Conservation (phyloP, 1,140 invertebrate genomes). For the Choristoneura fumiferana region DNA sequence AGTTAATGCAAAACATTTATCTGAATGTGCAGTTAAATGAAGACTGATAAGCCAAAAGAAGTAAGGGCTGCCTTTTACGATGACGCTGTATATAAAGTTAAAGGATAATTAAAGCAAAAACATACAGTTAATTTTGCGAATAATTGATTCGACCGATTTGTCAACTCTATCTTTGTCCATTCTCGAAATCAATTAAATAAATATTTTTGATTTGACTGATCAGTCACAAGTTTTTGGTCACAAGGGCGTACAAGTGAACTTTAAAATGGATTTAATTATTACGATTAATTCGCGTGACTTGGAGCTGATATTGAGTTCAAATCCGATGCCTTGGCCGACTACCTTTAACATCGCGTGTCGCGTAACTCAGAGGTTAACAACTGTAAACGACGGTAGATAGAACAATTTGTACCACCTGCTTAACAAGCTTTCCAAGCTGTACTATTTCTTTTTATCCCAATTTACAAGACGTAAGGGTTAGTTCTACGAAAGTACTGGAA, state of each 20-base stretch:
- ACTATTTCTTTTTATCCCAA: too few species aligned
- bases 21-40: too few species aligned
- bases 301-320: not conserved
- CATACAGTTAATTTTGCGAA: too few species aligned
- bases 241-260: constrained; percentile 13
- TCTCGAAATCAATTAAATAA: constrained; percentile 15
- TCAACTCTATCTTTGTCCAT: constrained; percentile 1
- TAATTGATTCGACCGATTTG: constrained; percentile 8
- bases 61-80: too few species aligned
- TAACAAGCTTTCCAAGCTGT: not conserved
- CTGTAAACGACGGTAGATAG: not conserved
- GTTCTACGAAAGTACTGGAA: too few species aligned
- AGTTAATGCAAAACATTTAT: too few species aligned
- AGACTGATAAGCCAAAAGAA: too few species aligned
- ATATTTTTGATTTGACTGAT: constrained; percentile 13
- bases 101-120: too few species aligned
- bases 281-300: constrained; percentile 8
- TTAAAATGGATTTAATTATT: constrained; percentile 6
- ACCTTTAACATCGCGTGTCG: constrained; percentile 1
- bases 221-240: constrained; percentile 10
- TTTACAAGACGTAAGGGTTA: too few species aligned
- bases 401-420: constrained; percentile 3
- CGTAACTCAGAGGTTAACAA: not conserved
- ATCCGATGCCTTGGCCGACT: not conserved
- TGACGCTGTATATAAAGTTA: too few species aligned